A percentile compares a stretch with the other conserved stretches of the same genome.
These are phyloP conservation scores for Acronicta alni DNA, from an alignment of 2,888 invertebrate species.

Conservation along the genomic window DNA sequence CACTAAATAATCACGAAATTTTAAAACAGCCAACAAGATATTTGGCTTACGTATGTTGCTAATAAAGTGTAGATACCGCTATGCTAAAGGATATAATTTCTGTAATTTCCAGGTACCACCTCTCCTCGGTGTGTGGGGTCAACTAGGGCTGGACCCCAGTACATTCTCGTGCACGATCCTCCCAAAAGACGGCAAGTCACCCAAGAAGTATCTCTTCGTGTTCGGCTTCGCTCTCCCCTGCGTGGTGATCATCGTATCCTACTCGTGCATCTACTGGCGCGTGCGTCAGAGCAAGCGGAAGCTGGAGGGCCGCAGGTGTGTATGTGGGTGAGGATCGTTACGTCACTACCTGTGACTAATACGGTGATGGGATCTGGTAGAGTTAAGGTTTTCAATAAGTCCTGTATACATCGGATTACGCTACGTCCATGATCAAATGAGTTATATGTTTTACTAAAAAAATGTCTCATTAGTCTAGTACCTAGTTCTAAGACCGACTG, in stretches of 20 bases:
- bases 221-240: constrained; percentile 96
- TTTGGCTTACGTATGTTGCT: too few relatives aligned
- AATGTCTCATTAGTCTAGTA: too few relatives aligned
- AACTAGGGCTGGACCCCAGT: constrained; percentile 93
- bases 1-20: too few relatives aligned
- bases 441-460: too few relatives aligned
- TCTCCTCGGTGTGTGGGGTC: constrained; percentile 95
- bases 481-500: too few relatives aligned
- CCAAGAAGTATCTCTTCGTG: constrained; percentile 95
- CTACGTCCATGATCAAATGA: too few relatives aligned
- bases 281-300: constrained; percentile 93
- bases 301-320: constrained; percentile 92
- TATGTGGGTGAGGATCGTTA: constrained; percentile 80
- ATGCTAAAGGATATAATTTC: not conserved
- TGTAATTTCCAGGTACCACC: constrained; percentile 92
- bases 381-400: not conserved
- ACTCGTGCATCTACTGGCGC: constrained; percentile 95
- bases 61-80: too few relatives aligned
- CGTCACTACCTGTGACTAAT: constrained; percentile 66
- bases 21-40: too few relatives aligned
- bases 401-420: too few relatives aligned
- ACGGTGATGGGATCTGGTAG: constrained; percentile 45
- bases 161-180: constrained; percentile 97
- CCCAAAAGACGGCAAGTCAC: constrained; percentile 92
- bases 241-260: constrained; percentile 94